phyloP scores from a whole-genome alignment of 2,797 vertebrate species.

The Lepilemur septentrionalis region DNA sequence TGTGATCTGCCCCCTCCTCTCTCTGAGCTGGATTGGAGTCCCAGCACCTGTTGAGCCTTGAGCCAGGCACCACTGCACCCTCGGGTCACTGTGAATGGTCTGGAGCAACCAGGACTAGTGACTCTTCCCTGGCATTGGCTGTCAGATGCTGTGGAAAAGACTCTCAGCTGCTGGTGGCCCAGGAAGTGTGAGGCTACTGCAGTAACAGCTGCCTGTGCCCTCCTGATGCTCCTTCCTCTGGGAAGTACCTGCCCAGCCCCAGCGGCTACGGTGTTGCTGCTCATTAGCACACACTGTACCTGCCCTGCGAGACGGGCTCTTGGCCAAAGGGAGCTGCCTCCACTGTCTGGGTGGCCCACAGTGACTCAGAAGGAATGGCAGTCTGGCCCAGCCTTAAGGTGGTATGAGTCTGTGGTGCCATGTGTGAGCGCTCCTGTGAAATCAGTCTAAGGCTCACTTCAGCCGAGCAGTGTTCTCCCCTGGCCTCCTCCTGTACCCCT shows the following conservation, averaged over 20 bases:
- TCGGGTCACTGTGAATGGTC: too few relatives aligned
- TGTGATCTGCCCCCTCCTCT: neutral
- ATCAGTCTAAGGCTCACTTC: neutral
- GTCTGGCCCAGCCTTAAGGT: neutral
- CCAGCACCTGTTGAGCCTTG: too few relatives aligned
- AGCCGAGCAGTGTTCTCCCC: accelerated
- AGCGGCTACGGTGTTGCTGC: neutral
- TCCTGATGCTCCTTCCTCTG: neutral
- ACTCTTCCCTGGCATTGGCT: neutral
- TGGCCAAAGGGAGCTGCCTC: neutral
- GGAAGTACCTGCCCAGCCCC: neutral
- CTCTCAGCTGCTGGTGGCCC: neutral
- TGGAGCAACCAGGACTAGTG: neutral
- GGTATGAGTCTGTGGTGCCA: neutral
- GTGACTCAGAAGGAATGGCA: accelerated
- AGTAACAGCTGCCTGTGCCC: neutral
- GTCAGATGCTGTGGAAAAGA: neutral
- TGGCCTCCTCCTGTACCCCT: accelerated
- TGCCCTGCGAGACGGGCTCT: neutral
- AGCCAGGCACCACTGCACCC: neutral
- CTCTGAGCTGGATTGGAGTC: neutral
- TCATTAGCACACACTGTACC: neutral
- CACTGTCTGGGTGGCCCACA: accelerated
- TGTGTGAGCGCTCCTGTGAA: neutral
- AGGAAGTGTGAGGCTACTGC: accelerated